Evolutionary conservation across 2,888 invertebrate species (phyloP).

Genomic region (Leucophora obtusa): DNA sequence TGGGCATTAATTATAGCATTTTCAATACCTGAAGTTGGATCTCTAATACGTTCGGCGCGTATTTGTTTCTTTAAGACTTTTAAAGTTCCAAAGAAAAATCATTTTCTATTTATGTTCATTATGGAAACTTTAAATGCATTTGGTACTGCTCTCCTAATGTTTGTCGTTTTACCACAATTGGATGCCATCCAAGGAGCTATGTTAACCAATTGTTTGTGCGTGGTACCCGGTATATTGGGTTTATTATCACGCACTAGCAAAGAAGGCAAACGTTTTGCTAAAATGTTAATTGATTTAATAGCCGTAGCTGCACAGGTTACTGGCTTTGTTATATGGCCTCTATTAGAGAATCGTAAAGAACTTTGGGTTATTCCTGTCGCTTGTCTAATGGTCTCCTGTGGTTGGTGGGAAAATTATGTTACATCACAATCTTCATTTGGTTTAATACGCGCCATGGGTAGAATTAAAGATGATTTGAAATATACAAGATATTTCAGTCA

Average conservation of each 20-base stretch:
- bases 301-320: conserved; percentile 94
- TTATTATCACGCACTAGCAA: conserved; percentile 89
- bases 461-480: conserved; percentile 88
- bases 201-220: conserved; percentile 96
- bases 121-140: conserved; percentile 93
- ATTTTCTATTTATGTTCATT: conserved; percentile 82
- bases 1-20: conserved; percentile 94
- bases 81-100: conserved; percentile 82
- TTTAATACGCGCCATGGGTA: conserved; percentile 84
- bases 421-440: conserved; percentile 90
- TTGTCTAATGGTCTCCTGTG: conserved; percentile 91
- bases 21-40: conserved; percentile 92
- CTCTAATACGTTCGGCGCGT: conserved; percentile 89
- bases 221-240: conserved; percentile 87
- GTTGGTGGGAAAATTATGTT: conserved; percentile 99
- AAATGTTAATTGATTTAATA: conserved; percentile 89
- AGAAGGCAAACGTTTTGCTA: conserved; percentile 87
- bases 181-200: conserved; percentile 97
- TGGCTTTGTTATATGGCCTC: conserved; percentile 95
- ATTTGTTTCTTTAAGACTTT: conserved; percentile 95
- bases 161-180: conserved; percentile 92
- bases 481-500: conserved; percentile 92
- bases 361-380: conserved; percentile 93
- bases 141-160: conserved; percentile 91
- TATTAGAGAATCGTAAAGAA: conserved; percentile 86